A percentile compares a stretch with the other conserved stretches of the same genome.
phyloP scores from a whole-genome alignment of 64 coral and sea anemone genomes.

The Exaiptasia diaphana region DNA sequence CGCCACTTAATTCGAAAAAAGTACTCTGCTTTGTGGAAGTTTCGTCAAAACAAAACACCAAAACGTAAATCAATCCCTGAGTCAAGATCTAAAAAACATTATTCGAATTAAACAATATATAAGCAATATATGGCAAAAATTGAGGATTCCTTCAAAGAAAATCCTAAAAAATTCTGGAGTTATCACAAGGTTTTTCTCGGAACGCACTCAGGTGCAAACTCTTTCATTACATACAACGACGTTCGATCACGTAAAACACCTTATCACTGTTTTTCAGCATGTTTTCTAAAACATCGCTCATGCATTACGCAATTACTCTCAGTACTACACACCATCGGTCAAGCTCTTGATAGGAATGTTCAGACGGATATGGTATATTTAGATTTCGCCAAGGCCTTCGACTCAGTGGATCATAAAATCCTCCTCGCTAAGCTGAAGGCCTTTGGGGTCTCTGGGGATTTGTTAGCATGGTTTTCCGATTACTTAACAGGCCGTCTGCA shows the following conservation, averaged over 20 bases:
- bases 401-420: constrained; percentile 10
- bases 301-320: constrained; percentile 43
- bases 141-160: constrained; percentile 20
- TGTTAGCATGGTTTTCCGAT: constrained; percentile 25
- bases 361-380: constrained; percentile 17
- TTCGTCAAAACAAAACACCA: constrained; percentile 6
- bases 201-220: neutral
- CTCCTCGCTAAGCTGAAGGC: neutral
- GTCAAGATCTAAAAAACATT: constrained; percentile 17
- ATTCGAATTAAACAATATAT: constrained; percentile 4
- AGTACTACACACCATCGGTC: constrained; percentile 38
- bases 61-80: constrained; percentile 4
- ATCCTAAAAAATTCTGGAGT: constrained; percentile 57
- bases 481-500: constrained; percentile 11
- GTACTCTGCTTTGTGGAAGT: constrained; percentile 23
- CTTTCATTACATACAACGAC: neutral
- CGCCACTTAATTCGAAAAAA: constrained; percentile 36
- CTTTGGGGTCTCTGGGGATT: neutral
- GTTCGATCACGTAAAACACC: neutral
- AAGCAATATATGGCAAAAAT: constrained; percentile 43
- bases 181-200: constrained; percentile 34
- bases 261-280: constrained; percentile 32
- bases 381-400: constrained; percentile 47
- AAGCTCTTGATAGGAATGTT: constrained; percentile 24
- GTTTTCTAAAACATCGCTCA: constrained; percentile 38